A percentile compares a stretch with the other conserved stretches of the same genome.
Evolutionary conservation across 2,797 vertebrate species (phyloP).

Genomic region (Bradypus variegatus): DNA sequence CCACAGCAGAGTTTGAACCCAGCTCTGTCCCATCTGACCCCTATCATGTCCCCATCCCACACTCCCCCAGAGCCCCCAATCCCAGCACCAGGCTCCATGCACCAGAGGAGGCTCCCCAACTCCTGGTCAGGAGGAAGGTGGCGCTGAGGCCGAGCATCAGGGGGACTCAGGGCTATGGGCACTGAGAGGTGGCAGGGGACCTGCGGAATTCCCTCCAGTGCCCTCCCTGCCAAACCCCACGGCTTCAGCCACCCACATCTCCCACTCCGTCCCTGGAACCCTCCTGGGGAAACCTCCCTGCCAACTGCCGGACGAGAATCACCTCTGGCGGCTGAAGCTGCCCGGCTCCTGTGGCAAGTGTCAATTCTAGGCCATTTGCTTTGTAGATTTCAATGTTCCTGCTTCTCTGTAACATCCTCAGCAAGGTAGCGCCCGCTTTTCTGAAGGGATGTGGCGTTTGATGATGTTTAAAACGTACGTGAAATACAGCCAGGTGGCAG

Average conservation of each 20-base stretch:
- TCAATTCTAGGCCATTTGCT: constrained; percentile 60
- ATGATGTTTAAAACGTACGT: constrained; percentile 58
- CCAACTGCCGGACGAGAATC: neutral
- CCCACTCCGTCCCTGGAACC: neutral
- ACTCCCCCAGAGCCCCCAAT: neutral
- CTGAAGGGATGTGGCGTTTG: constrained; percentile 57
- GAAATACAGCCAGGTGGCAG: constrained; percentile 59
- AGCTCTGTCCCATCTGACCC: neutral
- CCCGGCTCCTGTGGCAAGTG: neutral
- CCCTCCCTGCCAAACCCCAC: neutral
- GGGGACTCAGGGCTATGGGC: neutral
- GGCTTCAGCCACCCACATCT: neutral
- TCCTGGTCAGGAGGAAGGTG: neutral
- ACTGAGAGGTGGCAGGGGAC: no score
- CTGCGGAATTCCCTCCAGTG: neutral
- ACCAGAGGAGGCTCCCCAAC: no score
- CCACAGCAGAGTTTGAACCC: neutral
- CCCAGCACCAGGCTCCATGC: neutral
- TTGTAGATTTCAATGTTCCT: constrained; percentile 46
- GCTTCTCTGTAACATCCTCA: constrained; percentile 54
- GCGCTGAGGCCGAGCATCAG: neutral
- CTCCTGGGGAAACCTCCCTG: neutral
- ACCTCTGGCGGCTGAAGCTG: neutral
- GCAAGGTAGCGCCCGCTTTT: constrained; percentile 55
- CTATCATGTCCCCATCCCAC: neutral